These are phyloP conservation scores for Thereuonema tuberculata DNA, from an alignment of 1,140 invertebrate species.

Conservation along the genomic window DNA sequence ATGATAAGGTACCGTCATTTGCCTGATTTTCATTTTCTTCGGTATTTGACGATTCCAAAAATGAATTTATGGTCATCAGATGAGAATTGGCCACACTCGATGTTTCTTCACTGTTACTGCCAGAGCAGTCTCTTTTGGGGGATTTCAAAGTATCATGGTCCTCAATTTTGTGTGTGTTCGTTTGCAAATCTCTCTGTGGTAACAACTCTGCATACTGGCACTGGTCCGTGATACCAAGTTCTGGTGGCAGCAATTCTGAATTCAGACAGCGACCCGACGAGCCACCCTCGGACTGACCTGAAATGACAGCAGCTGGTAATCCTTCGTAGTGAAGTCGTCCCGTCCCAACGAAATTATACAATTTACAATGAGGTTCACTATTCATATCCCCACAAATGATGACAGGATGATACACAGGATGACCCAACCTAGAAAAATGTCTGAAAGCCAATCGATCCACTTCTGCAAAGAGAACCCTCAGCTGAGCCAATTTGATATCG, in stretches of 20 bases:
- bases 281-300: constrained; percentile 23
- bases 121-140: not conserved
- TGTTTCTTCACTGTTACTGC: not conserved
- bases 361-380: constrained; percentile 48
- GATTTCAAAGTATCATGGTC: not conserved
- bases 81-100: not conserved
- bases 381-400: constrained; percentile 87
- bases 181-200: not conserved
- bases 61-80: not conserved
- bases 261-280: constrained; percentile 5
- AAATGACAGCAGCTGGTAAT: constrained; percentile 24
- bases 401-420: constrained; percentile 48
- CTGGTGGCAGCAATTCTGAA: constrained; percentile 36
- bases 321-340: constrained; percentile 45
- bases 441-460: constrained; percentile 59
- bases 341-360: constrained; percentile 55
- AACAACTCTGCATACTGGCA: constrained; percentile 46
- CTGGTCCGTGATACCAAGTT: constrained; percentile 44
- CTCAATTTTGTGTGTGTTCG: not conserved
- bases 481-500: constrained; percentile 76
- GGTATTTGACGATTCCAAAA: not conserved
- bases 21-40: not conserved
- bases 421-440: constrained; percentile 19
- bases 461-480: constrained; percentile 58
- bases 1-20: not conserved